Conservation (phyloP, 2,888 invertebrate species). For the Julus scanicus region DNA sequence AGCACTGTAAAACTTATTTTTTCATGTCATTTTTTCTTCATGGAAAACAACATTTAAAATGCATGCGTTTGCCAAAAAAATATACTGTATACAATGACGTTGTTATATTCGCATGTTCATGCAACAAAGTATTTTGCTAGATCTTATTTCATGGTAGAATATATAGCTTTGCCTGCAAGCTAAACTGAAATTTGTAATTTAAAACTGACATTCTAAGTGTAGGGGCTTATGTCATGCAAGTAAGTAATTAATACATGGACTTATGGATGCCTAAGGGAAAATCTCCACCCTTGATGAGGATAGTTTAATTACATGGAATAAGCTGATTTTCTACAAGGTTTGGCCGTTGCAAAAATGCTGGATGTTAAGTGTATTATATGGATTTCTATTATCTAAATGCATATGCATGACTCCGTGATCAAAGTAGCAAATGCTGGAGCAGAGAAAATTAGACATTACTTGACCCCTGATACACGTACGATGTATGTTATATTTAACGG, state of each 20-base stretch:
- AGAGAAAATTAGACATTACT: background rate
- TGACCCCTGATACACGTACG: background rate
- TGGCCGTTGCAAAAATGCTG: background rate
- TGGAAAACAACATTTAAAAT: too few relatives aligned
- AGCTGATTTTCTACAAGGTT: conserved; percentile 35
- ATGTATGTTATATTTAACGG: too few relatives aligned
- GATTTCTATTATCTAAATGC: background rate
- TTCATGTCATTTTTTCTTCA: too few relatives aligned
- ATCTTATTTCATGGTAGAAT: background rate
- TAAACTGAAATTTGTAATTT: conserved; percentile 10
- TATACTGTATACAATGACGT: too few relatives aligned
- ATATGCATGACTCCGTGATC: background rate
- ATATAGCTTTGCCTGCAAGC: background rate
- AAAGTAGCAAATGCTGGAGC: background rate
- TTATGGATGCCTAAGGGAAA: background rate
- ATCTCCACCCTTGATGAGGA: background rate
- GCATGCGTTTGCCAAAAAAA: too few relatives aligned
- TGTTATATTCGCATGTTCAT: too few relatives aligned
- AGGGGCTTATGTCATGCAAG: background rate
- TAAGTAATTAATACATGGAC: background rate
- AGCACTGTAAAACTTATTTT: too few relatives aligned
- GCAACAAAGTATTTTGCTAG: background rate
- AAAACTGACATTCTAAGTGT: background rate
- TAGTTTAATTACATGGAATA: conserved; percentile 23
- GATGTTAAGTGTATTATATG: background rate